These are phyloP conservation scores for Listrodromus nycthemerus DNA, from an alignment of 2,888 invertebrate genomes.

Conservation along the genomic window DNA sequence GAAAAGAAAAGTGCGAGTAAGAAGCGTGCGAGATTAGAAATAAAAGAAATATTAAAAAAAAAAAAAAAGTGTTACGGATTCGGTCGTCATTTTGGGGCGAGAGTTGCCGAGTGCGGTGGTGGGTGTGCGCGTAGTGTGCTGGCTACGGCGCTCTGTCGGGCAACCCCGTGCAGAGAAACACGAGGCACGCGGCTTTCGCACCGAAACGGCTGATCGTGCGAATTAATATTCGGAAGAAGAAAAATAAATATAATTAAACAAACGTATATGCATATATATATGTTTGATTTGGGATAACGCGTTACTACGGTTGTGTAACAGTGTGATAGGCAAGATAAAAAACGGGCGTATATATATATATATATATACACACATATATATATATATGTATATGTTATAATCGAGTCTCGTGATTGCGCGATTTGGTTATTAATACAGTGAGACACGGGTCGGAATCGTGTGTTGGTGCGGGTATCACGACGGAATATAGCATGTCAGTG, in stretches of 20 bases:
- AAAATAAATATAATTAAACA: neutral
- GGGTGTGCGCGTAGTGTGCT: conserved; percentile 42
- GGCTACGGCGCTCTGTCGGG: conserved; percentile 1
- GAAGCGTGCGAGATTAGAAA: neutral
- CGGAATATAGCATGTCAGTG: conserved; percentile 85
- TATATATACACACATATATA: neutral
- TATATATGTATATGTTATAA: conserved; percentile 8
- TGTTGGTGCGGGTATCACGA: conserved; percentile 63
- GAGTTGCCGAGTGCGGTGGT: conserved; percentile 21
- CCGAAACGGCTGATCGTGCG: conserved; percentile 45
- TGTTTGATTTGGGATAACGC: neutral
- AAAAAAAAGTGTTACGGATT: conserved; percentile 9
- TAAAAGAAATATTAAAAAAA: no score
- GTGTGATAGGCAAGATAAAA: neutral
- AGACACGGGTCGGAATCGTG: conserved; percentile 38
- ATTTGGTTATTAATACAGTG: conserved; percentile 12
- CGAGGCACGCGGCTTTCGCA: conserved; percentile 56
- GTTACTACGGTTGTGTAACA: conserved; percentile 25
- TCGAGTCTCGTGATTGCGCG: conserved; percentile 31
- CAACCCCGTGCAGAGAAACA: conserved; percentile 32
- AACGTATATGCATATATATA: neutral
- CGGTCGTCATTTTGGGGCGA: conserved; percentile 39
- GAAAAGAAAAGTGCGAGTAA: neutral
- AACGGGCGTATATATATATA: neutral
- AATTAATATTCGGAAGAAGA: neutral